These are phyloP conservation scores for Brenthis daphne DNA, from an alignment of 2,888 invertebrate species.

Conservation along the genomic window DNA sequence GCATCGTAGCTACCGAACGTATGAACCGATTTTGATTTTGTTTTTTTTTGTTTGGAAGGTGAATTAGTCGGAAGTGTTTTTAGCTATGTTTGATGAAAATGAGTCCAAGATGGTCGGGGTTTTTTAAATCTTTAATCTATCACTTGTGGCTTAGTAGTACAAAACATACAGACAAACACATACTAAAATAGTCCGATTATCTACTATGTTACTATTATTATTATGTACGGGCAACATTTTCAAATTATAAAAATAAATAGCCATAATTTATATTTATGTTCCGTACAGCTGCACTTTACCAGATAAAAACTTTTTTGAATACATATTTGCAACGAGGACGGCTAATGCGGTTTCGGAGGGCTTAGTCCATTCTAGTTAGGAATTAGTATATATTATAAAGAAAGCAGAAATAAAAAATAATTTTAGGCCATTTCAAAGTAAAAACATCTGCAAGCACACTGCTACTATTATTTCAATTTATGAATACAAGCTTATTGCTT, in stretches of 20 bases:
- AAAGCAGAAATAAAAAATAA: background rate
- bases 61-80: too few species aligned
- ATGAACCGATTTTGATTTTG: too few species aligned
- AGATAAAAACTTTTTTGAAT: conserved; percentile 16
- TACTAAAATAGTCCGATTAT: too few species aligned
- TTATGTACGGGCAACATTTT: background rate
- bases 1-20: too few species aligned
- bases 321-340: conserved; percentile 18
- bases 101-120: too few species aligned
- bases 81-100: too few species aligned
- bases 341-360: conserved; percentile 4
- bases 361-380: conserved; percentile 16
- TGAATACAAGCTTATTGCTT: too few species aligned
- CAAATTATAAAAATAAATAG: background rate
- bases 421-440: background rate
- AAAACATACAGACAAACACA: too few species aligned
- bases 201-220: too few species aligned
- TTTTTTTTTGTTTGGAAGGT: too few species aligned
- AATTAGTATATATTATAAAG: conserved; percentile 6
- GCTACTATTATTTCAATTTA: background rate
- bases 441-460: background rate
- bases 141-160: too few species aligned
- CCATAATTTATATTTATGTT: conserved; percentile 5
- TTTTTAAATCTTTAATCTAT: too few species aligned
- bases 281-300: conserved; percentile 13